phyloP scores from a whole-genome alignment of 2,797 vertebrate genomes.

The Phylloscopus collybita region DNA sequence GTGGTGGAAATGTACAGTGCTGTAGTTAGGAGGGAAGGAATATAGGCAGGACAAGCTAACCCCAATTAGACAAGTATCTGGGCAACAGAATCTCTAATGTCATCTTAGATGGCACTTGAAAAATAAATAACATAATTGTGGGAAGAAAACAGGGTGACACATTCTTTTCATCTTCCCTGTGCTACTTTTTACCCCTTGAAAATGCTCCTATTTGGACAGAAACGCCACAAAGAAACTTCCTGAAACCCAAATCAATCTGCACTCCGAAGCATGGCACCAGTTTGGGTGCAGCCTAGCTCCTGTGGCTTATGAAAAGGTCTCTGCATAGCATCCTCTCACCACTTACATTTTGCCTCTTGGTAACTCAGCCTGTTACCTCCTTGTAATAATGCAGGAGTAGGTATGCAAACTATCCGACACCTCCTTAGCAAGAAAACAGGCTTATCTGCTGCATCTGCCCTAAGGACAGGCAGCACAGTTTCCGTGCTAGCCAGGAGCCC shows the following conservation, averaged over 20 bases:
- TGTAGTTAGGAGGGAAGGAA: not conserved
- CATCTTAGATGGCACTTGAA: not conserved
- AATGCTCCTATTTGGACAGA: not conserved
- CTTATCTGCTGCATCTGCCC: not conserved
- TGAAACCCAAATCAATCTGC: not conserved
- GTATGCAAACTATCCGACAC: not conserved
- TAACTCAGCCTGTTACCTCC: not conserved
- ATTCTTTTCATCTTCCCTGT: not conserved
- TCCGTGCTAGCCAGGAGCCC: not conserved
- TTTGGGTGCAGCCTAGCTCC: not conserved
- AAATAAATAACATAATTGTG: not conserved
- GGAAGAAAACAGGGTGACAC: not conserved
- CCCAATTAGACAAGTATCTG: not conserved
- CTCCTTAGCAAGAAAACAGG: not conserved
- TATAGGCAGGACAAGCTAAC: not conserved
- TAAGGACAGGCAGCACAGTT: not conserved
- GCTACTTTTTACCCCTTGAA: not conserved
- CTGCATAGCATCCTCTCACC: accelerated
- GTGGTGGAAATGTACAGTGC: not conserved
- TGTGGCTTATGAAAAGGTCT: accelerated
- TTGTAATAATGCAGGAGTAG: not conserved
- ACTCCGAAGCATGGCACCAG: not conserved
- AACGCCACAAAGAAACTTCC: not conserved
- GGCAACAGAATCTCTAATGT: not conserved
- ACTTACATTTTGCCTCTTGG: not conserved